Evolutionary conservation across 2,797 vertebrate genomes (phyloP), one percentile per base, ranked within the genome.

Genomic region (Euphonia xanthogaster): DNA sequence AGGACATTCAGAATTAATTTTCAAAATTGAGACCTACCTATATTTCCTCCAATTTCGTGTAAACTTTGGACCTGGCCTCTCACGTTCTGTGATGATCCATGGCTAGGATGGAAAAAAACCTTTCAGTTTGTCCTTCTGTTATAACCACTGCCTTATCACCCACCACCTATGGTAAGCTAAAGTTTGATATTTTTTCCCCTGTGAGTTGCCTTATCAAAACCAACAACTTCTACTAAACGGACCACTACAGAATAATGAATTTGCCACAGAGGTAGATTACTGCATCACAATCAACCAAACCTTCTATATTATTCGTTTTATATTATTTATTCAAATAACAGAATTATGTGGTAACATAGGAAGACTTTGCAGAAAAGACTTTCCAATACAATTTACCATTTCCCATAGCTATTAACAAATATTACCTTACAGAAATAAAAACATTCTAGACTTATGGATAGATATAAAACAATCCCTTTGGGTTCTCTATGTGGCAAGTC

Each of bases 31-130:
- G 71, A 96, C 98, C 95, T 98, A 99, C 99, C 98, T 97, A 99
- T 99, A 97, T 99, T 99, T 97, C 99, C 99, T 97, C 99, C 99
- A 14, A 99, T 98, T 97, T 99, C 99, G 95, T 99, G 99, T 96
- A 99, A 98, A 93, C 97, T 98, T 97, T 98, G 98, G 93, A 96
- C 98, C 85, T 98, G 98, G 82, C 97, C 96, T 93, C 97, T 98
- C n/a, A 95, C 51, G 23, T 94, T 92, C 68, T 97, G 97, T 11
- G 98, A 94, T 77, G 98, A 95, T 86, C 96, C 82, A 4, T 1
- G 45, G 85, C 98, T 98, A 74, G 48, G 82, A 96, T 44, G 40
- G 57, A 93, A 86, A 96, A 96, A 88, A 72, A 67, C 1, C 3
- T 48, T 84, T 63, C 30, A 77, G 88, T 78, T 75, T 91, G 9